Evolutionary conservation across 1,140 invertebrate species (phyloP).

Genomic region (Drosophila kurseongensis): DNA sequence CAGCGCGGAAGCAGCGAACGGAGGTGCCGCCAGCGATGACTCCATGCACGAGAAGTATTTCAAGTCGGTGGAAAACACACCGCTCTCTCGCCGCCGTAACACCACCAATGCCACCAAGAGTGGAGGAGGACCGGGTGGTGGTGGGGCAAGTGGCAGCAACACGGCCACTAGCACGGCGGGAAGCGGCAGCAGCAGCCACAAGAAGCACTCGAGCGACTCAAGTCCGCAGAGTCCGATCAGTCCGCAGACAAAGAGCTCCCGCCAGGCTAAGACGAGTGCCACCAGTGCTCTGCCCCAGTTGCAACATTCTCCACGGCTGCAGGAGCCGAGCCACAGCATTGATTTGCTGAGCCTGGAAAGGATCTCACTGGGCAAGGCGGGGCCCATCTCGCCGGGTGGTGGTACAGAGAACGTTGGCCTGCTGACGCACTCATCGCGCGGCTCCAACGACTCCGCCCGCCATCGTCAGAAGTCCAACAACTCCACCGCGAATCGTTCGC

Average conservation of each 20-base stretch:
- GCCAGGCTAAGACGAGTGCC: conserved; percentile 71
- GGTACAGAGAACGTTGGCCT: conserved; percentile 71
- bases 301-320: conserved; percentile 64
- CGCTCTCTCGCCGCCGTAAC: conserved; percentile 85
- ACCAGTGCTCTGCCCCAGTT: conserved; percentile 65
- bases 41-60: conserved; percentile 94
- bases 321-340: conserved; percentile 61
- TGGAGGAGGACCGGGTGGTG: conserved; percentile 37
- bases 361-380: conserved; percentile 63
- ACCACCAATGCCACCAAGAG: conserved; percentile 71
- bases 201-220: conserved; percentile 83
- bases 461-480: conserved; percentile 68
- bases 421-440: conserved; percentile 77
- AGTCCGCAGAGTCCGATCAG: conserved; percentile 84
- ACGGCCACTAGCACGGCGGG: conserved; percentile 72
- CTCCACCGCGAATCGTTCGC: conserved; percentile 66
- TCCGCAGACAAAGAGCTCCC: conserved; percentile 76
- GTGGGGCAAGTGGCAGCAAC: conserved; percentile 69
- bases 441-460: conserved; percentile 74
- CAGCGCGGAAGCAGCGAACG: conserved; percentile 85
- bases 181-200: conserved; percentile 74
- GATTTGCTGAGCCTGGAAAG: conserved; percentile 72
- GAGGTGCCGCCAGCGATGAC: conserved; percentile 87
- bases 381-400: conserved; percentile 68
- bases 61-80: conserved; percentile 87